A percentile compares a stretch with the other conserved stretches of the same genome.
Evolutionary conservation across 2,113 vertebrate genomes (phyloP).

Genomic region (Apteryx mantelli): DNA sequence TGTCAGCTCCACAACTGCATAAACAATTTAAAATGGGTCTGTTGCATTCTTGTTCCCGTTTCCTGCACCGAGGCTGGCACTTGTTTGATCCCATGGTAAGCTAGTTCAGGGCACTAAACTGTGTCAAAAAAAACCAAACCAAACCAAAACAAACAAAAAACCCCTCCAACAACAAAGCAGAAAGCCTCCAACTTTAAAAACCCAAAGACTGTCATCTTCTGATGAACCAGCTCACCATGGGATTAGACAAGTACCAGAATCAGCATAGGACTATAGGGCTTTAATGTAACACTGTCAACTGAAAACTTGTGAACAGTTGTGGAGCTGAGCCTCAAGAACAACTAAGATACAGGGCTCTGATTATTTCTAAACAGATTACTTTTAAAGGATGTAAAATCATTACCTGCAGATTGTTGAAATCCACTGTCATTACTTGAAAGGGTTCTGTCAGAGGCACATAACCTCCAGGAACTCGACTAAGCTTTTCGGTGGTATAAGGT

Average conservation of each 20-base stretch:
- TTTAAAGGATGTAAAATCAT: not conserved
- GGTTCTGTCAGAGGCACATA: constrained; percentile 87
- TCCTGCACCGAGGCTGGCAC: not conserved
- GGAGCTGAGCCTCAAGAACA: not conserved
- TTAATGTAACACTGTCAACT: not conserved
- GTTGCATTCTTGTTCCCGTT: not conserved
- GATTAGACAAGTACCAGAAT: not conserved
- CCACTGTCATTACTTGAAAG: constrained; percentile 86
- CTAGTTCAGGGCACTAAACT: not conserved
- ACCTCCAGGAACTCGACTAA: constrained; percentile 89
- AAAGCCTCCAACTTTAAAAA: not conserved
- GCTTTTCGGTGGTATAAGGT: constrained; percentile 95
- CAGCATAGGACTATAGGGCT: not conserved
- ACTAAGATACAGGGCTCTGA: accelerated
- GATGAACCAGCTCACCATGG: not conserved
- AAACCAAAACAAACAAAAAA: not conserved
- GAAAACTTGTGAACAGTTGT: not conserved
- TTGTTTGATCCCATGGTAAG: not conserved
- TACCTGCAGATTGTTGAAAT: constrained; percentile 94
- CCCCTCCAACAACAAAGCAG: no score
- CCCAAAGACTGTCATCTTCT: not conserved
- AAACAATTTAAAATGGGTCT: not conserved
- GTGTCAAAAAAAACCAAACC: not conserved
- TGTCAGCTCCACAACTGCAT: not conserved
- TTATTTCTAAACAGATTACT: not conserved